phyloP scores from a whole-genome alignment of 2,888 invertebrate species.

The Nipponacmea schrenckii region DNA sequence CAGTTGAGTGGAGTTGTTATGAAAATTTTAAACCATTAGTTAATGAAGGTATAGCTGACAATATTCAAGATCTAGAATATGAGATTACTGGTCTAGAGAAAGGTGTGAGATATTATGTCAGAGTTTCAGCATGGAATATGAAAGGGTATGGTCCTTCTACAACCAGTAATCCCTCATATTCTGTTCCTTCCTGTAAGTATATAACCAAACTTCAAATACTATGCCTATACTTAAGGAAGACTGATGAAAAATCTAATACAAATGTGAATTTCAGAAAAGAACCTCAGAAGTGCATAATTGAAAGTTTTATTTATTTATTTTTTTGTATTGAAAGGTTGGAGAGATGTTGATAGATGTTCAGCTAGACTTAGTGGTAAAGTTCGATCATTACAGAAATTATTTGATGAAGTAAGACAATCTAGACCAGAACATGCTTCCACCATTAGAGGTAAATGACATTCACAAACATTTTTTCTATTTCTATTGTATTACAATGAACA shows the following conservation, averaged over 20 bases:
- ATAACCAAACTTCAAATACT: too few species aligned
- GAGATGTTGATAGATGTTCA: slow-evolving; percentile 81
- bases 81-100: slow-evolving; percentile 81
- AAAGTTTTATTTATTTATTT: too few species aligned
- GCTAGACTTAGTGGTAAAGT: slow-evolving; percentile 78
- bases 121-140: slow-evolving; percentile 91
- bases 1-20: slow-evolving; percentile 93
- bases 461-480: too few species aligned
- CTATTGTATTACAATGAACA: too few species aligned
- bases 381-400: slow-evolving; percentile 80
- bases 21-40: slow-evolving; percentile 85
- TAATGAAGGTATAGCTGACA: slow-evolving; percentile 78
- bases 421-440: slow-evolving; percentile 76
- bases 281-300: not conserved
- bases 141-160: slow-evolving; percentile 87
- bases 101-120: slow-evolving; percentile 87
- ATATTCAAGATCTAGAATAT: slow-evolving; percentile 75
- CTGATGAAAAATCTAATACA: too few species aligned
- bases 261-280: not conserved
- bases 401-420: slow-evolving; percentile 76
- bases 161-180: slow-evolving; percentile 82
- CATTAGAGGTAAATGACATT: slow-evolving; percentile 67
- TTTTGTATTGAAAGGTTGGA: slow-evolving; percentile 76
- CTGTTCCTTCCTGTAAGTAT: slow-evolving; percentile 88
- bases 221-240: too few species aligned